Base-by-base conservation (phyloP, 2,888 invertebrate species). In the Thymelicus lineola region DNA sequence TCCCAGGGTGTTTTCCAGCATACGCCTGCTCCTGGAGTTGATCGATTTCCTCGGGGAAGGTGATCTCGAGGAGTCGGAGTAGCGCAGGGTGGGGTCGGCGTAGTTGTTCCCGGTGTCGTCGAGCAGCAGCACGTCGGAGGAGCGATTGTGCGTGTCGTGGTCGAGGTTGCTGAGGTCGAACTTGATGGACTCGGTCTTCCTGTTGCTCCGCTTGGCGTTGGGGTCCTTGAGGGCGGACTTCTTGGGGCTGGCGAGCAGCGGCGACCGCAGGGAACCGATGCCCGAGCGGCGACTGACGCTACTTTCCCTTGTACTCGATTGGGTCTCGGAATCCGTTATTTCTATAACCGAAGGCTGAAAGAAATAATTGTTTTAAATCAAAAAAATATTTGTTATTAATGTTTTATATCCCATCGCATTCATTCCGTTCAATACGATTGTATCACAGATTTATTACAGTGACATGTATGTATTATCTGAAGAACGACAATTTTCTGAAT, bases 161-260 rank as follows among this genome's bases (percentile, higher is more conserved):
- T 87, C 86, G 1, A 93, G 74, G 74, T 92, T 91, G 73, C 90
- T 90, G 6, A 93, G 76, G 71, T 94, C 93, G 71, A 93, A 92
- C 65, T 90, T 90, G 58, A 93, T 94, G 9, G 90, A 89, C 38
- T 92, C 93, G 0, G 81, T 82, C 73, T 89, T 91, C 55, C 88
- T 82, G 7, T 70, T 61, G 15, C 74, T 79, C 35, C 77, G 81
- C 71, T 84, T 85, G 0, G 80, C 74, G 6, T 70, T 66, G 0
- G 86, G 87, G 61, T 89, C 85, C 66, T 86, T 89, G 35, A 91
- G 83, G 0, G 92, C 86, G 0, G 93, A 93, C 71, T 93, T 92
- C 63, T 79, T 84, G 0, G 90, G 87, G 65, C 79, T 85, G 10
- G 76, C 77, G 5, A 77, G 61, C 12, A 0, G 63, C 7, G 45